Percentiles rank a stretch among this genome's conserved stretches.
These are phyloP conservation scores for Pimephales promelas DNA, from an alignment of 2,113 vertebrate species.

Conservation along the genomic window DNA sequence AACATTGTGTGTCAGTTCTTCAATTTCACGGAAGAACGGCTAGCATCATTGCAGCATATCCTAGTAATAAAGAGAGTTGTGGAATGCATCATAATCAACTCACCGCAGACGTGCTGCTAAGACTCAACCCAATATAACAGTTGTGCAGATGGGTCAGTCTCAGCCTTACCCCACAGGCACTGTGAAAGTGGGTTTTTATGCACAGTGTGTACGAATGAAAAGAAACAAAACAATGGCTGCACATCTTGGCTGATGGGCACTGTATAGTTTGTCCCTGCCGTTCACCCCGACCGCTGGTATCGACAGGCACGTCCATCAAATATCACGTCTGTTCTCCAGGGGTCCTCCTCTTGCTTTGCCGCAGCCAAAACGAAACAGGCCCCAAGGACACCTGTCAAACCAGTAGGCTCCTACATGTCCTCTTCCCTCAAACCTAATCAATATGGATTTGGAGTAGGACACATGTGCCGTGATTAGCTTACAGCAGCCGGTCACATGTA, in stretches of 20 bases:
- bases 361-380: slow-evolving; percentile 51
- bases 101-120: slow-evolving; percentile 48
- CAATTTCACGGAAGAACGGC: slow-evolving; percentile 76
- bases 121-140: slow-evolving; percentile 31
- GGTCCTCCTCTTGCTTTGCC: slow-evolving; percentile 40
- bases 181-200: slow-evolving; percentile 41
- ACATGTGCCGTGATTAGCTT: slow-evolving; percentile 26
- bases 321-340: slow-evolving; percentile 36
- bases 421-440: slow-evolving; percentile 62
- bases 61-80: slow-evolving; percentile 71
- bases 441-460: slow-evolving; percentile 58
- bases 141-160: slow-evolving; percentile 31
- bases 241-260: slow-evolving; percentile 51
- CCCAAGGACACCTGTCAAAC: slow-evolving; percentile 74
- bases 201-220: slow-evolving; percentile 18
- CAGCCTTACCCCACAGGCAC: slow-evolving; percentile 37
- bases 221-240: slow-evolving; percentile 1
- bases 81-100: slow-evolving; percentile 73
- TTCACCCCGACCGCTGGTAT: slow-evolving; percentile 56
- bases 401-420: slow-evolving; percentile 53
- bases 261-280: slow-evolving; percentile 55
- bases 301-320: slow-evolving; percentile 63
- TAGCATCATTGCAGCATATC: slow-evolving; percentile 74
- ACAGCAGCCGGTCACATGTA: not conserved
- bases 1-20: slow-evolving; percentile 76